Conservation (phyloP, 2,113 vertebrate species). For the Ivindomyrus marchei region DNA sequence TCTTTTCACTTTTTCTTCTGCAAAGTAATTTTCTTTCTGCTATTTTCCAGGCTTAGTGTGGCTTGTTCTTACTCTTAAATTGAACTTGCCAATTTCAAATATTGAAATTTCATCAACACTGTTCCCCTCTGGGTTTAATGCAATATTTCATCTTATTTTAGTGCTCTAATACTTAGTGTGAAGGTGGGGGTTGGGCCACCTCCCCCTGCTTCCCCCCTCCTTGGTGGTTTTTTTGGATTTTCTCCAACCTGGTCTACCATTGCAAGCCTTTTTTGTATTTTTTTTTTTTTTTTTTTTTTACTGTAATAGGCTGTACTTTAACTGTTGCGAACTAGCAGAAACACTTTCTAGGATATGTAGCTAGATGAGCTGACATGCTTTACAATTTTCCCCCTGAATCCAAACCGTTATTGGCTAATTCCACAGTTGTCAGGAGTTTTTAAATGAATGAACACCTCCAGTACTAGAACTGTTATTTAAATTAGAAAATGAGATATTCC, state of each 20-base stretch:
- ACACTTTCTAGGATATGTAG: neutral
- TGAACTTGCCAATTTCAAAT: slow-evolving; percentile 98
- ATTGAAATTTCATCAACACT: slow-evolving; percentile 93
- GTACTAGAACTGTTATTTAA: neutral
- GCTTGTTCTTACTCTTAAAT: slow-evolving; percentile 93
- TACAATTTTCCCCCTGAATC: neutral
- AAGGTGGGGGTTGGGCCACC: neutral
- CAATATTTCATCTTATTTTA: slow-evolving; percentile 84
- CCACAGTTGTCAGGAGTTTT: neutral
- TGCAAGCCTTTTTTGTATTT: neutral
- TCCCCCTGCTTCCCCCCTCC: fast-evolving
- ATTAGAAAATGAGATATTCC: neutral
- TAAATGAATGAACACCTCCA: neutral
- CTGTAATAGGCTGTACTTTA: neutral
- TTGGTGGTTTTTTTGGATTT: neutral
- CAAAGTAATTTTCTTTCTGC: slow-evolving; percentile 90
- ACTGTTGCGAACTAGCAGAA: neutral
- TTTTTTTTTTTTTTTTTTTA: neutral
- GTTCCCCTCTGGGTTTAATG: slow-evolving; percentile 80
- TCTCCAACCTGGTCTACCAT: neutral
- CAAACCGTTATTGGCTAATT: neutral
- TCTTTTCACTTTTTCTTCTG: slow-evolving; percentile 82
- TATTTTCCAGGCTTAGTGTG: slow-evolving; percentile 97
- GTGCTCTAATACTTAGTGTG: slow-evolving; percentile 62
- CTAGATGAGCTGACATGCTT: neutral